Evolutionary conservation across 2,888 invertebrate species (phyloP), one percentile per base, ranked within the genome.

Genomic region (Thyatira batis): DNA sequence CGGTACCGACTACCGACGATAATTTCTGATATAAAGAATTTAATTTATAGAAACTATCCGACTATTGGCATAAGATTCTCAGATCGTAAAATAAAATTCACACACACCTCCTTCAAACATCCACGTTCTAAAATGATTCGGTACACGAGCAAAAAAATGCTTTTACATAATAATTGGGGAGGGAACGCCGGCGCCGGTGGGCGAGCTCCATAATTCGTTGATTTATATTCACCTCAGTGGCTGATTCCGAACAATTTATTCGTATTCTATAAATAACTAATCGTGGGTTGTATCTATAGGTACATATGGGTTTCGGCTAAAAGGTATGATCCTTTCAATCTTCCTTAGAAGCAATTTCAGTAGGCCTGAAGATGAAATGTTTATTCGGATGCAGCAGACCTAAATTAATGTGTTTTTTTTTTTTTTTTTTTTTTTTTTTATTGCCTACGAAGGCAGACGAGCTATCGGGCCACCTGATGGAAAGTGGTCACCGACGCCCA

Each of bases 161-260:
- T 39, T 39, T 39, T 39, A 39, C 39, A 39, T 39, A 39, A 39
- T 39, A 39, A 39, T 39, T 39, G 39, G 39, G 13, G 17, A 17
- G 39, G 39, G 39, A 17, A 39, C 39, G 39, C 13, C 33, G 33
- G 13, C 11, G 39, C 39, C 39, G 39, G 33, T 33, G 13, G 39
- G 39, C 39, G 39, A 17, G 17, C 17, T 8, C 39, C 39, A 39
- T 39, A 39, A 39, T 39, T 39, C 20, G 48, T 27, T 48, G 48
- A 48, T 23, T 48, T 50, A 49, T 51, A 45, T 45, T 25, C 52
- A 53, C 56, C 56, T 49, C 56, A 56, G 49, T 56, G 53, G 53
- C 53, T 48, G 52, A 30, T 51, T 33, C 21, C 51, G 27, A 44
- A 33, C 53, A 45, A n/a, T 39, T 39, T 39, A 39, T 39, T 39